Base-by-base conservation (phyloP, 2,888 invertebrate species). In the Tiliacea aurago region DNA sequence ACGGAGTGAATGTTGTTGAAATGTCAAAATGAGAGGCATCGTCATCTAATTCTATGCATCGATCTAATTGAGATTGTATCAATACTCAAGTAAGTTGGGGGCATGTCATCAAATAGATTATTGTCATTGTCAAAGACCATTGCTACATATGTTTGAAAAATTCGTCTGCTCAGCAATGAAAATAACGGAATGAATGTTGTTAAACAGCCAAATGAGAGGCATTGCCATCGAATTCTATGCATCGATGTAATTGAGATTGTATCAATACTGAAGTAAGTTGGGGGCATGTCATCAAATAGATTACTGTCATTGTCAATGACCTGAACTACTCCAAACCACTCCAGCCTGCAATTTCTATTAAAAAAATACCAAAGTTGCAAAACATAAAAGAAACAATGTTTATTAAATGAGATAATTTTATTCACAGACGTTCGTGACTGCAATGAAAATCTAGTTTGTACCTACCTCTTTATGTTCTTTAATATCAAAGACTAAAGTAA, bases 401-500 rank as follows among this genome's bases (percentile, higher is more conserved):
- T 49, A 59, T 49, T 49, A 13, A 51, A 55, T 81, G 68, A 78
- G 18, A 68, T 68, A 49, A 68, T 55, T 59, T 56, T 51, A 64
- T 65, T 51, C 43, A 56, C n/a, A 59, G 59, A 68, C 13, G 49
- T 59, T 59, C 71, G 18, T 59, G 58, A 67, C 23, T 73, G 37
- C 20, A 55, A n/a, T 43, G 15, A 43, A n/a, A 76, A 53, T 55
- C 13, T 59, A 28, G 55, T 47, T 15, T 20, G 20, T 69, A n/a
- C 15, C 28, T 51, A 51, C 47, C 37, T 65, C 51, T 43, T 77
- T 64, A 33, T 67, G 33, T 37, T 64, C 23, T 59, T 70, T 49
- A 23, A 47, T 69, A 71, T 71, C 33, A 75, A 37, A 78, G 49
- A 61, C 53, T 62, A 10, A 43, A 62, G 33, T 66, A 51, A 80